Evolutionary conservation across 35 echinoderm and acorn worm genomes (phyloP).

Genomic region (Ophioderma brevispina): DNA sequence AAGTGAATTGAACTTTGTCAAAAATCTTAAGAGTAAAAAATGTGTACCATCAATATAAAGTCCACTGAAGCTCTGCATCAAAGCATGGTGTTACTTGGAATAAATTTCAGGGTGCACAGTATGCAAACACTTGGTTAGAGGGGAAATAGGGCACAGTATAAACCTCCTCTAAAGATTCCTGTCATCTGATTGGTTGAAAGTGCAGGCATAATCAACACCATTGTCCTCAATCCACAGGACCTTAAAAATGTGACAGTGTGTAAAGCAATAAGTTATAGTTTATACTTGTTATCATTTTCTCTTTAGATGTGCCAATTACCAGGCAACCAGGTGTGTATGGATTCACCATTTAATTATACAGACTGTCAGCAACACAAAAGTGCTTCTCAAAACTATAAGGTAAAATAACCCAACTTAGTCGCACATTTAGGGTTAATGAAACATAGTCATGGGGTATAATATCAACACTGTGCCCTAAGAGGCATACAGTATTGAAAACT

Average conservation of each 20-base stretch:
- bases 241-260: not conserved
- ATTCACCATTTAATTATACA: slow-evolving; percentile 7
- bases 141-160: too few relatives aligned
- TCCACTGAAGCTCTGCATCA: too few relatives aligned
- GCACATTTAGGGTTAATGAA: too few relatives aligned
- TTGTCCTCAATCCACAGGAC: not conserved
- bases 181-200: not conserved
- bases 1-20: not conserved
- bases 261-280: not conserved
- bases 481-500: too few relatives aligned
- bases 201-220: not conserved
- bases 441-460: too few relatives aligned
- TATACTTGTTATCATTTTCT: not conserved
- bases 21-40: too few relatives aligned
- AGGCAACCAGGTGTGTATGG: not conserved
- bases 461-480: too few relatives aligned
- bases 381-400: slow-evolving; percentile 20
- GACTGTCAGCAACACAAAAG: slow-evolving; percentile 3
- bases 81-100: too few relatives aligned
- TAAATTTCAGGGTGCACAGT: too few relatives aligned
- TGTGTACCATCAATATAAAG: too few relatives aligned
- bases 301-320: slow-evolving; percentile 11
- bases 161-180: not conserved
- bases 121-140: too few relatives aligned
- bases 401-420: too few relatives aligned